Base-by-base conservation (phyloP, 2,797 vertebrate species). In the Aldrovandia affinis region DNA sequence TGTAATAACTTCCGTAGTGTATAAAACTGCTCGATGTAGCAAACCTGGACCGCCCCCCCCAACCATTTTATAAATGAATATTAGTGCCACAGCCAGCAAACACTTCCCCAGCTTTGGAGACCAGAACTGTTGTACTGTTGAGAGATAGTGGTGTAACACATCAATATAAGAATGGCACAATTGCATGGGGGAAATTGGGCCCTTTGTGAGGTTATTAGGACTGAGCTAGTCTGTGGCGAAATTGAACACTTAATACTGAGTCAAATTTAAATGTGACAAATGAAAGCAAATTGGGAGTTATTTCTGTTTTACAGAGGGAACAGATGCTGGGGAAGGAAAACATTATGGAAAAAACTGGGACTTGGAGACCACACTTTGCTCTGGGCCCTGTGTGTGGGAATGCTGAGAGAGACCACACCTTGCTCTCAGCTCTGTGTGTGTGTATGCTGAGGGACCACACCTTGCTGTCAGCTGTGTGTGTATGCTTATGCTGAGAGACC, bases 341-440 rank as follows among this genome's bases (percentile, higher is more conserved):
- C 33, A 68, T 54, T 61, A 79, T 78, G 30, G 78, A 61, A 55
- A 82, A 84, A 65, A 78, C 20, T 28, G 44, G n/a, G 59, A n/a
- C 4, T 63, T 63, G 65, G 33, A 22, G 36, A 15, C 8, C 33
- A 39, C 42, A 52, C 77, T 18, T 20, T 73, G 14, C 54, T 54
- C 77, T 25, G 8, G 5, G 36, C 73, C n/a, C 20, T 42, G 7
- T 28, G 39, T 8, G 22, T 63, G 30, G 25, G 79, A 14, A n/a
- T 65, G 59, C n/a, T n/a, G n/a, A n/a, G n/a, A n/a, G n/a, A n/a
- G n/a, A n/a, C n/a, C n/a, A n/a, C n/a, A n/a, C n/a, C n/a, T n/a
- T n/a, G n/a, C n/a, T n/a, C n/a, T n/a, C n/a, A n/a, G n/a, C n/a
- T n/a, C n/a, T n/a, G n/a, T n/a, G n/a, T n/a, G n/a, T n/a, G n/a